Percentiles rank a stretch among this genome's conserved stretches.
phyloP scores from a whole-genome alignment of 2,797 vertebrate species.

The Gambusia yucatana region DNA sequence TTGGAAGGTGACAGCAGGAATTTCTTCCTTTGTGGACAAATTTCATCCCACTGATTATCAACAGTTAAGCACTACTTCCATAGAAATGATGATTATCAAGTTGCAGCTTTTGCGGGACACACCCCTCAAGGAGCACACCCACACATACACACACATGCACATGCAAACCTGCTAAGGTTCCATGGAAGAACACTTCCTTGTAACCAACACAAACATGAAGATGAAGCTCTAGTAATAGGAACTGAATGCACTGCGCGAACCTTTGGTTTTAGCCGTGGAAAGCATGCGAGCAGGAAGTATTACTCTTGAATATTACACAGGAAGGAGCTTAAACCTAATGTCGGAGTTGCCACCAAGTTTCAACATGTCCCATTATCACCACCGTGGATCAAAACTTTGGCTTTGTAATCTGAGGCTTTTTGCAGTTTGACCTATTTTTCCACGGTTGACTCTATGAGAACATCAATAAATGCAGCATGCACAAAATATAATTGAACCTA shows the following conservation, averaged over 20 bases:
- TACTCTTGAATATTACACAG: neutral
- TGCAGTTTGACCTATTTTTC: neutral
- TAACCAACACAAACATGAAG: neutral
- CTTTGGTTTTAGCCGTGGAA: slow-evolving; percentile 17
- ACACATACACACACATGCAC: neutral
- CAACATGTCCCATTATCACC: neutral
- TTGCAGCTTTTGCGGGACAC: neutral
- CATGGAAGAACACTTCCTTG: slow-evolving; percentile 23
- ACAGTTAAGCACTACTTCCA: neutral
- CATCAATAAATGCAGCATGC: neutral
- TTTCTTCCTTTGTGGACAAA: neutral
- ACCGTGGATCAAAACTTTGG: neutral
- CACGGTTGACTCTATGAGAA: neutral
- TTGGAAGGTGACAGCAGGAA: neutral
- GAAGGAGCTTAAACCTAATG: neutral
- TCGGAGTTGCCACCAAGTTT: slow-evolving; percentile 3
- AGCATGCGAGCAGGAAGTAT: slow-evolving; percentile 15
- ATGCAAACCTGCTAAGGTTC: slow-evolving; percentile 17
- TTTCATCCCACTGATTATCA: neutral
- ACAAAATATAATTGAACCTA: neutral
- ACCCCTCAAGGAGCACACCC: neutral
- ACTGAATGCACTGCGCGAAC: slow-evolving; percentile 3
- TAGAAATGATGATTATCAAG: slow-evolving; percentile 4
- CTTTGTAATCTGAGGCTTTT: neutral
- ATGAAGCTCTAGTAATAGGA: neutral